Base-by-base conservation (phyloP, 2,888 invertebrate genomes). In the Leptinotarsa peninsularis region DNA sequence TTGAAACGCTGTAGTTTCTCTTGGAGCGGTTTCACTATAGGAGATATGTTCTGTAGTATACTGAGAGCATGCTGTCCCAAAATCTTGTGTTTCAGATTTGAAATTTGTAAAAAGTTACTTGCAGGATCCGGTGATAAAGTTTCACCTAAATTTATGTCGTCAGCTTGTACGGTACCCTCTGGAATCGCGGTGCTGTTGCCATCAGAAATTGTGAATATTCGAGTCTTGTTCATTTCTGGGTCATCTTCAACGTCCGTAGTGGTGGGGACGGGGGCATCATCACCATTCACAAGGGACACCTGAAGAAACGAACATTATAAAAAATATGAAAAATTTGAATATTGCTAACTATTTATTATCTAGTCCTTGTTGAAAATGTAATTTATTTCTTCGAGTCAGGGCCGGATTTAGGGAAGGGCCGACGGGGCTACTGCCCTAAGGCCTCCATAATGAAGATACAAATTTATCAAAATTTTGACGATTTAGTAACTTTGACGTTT, bases 1-100 rank as follows among this genome's bases (percentile, higher is more conserved):
- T 77, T 76, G 33, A 74, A 82, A 63, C 56, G 74, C 63, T 63
- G 52, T 17, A 75, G n/a, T 71, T 77, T 77, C 1, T 79, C 79
- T 14, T 76, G 70, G 27, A 79, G 33, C 0, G 77, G 78, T 33
- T 71, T 72, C 33, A 74, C 7, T n/a, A 71, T 2, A 4, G 73
- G 73, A n/a, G 68, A 70, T 4, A 78, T 15, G 49, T 73, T 71
- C 15, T 75, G 67, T 3, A 75, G 18, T 18, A 77, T 5, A 4
- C 68, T 63, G 63, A 63, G 63, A 17, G 63, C 63, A 33, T 63
- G 13, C n/a, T 27, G 63, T 13, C 33, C 27, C n/a, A 63, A 63
- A 33, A 63, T 63, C n/a, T 63, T 33, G 63, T 63, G 27, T 10
- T 63, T 27, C 4, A 63, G 0, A 27, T 63, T 63, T 43, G n/a